Percentiles rank a stretch among this genome's conserved stretches.
phyloP scores from a whole-genome alignment of 2,113 vertebrate genomes.

The Ictidomys tridecemlineatus region DNA sequence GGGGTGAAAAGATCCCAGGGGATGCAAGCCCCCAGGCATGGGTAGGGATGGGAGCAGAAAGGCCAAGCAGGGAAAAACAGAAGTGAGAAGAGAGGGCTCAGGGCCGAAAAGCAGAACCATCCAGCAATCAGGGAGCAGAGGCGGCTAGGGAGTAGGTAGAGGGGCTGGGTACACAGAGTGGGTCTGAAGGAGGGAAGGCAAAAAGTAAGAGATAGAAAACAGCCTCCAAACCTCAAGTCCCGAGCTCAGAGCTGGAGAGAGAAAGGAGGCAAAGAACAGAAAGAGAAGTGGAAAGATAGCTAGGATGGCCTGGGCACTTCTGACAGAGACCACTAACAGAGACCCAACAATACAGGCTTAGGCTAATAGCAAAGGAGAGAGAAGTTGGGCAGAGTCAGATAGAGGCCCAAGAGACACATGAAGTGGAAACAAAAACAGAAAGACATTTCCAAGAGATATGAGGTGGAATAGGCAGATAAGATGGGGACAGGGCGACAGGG shows the following conservation, averaged over 20 bases:
- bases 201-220: not conserved
- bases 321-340: not conserved
- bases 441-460: constrained; percentile 35
- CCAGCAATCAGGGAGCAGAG: rapidly evolving
- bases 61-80: not conserved
- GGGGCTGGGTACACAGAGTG: not conserved
- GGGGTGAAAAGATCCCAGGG: not conserved
- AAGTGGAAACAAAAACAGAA: constrained; percentile 15
- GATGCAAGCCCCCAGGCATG: not conserved
- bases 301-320: not conserved
- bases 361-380: not conserved
- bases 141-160: not conserved
- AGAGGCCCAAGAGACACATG: not conserved
- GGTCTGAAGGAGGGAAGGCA: not conserved
- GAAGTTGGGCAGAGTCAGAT: constrained; percentile 62
- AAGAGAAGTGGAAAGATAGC: not conserved
- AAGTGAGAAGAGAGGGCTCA: not conserved
- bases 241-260: not conserved
- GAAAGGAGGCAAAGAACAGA: not conserved
- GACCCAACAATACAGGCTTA: not conserved
- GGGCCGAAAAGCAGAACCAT: not conserved
- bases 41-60: not conserved
- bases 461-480: not conserved
- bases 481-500: not conserved
- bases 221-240: not conserved